Conservation (phyloP, 2,797 vertebrate genomes). For the Apodemus agrarius region DNA sequence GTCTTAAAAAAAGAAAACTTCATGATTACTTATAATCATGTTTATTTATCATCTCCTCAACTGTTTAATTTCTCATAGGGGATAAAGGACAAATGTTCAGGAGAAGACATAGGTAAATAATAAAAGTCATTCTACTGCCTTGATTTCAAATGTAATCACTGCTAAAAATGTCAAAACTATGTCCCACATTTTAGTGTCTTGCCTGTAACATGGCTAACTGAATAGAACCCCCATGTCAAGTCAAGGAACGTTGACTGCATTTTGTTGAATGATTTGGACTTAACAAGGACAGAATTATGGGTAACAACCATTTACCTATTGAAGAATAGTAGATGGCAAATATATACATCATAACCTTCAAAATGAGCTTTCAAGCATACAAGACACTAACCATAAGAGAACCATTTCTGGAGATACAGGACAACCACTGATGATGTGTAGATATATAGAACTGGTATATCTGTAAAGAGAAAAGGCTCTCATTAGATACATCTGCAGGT, state of each 20-base stretch:
- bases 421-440: too few species aligned
- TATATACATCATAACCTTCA: constrained; percentile 24
- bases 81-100: constrained; percentile 50
- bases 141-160: constrained; percentile 65
- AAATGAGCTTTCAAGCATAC: not conserved
- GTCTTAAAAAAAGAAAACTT: constrained; percentile 73
- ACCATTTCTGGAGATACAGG: not conserved
- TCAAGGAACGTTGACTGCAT: not conserved
- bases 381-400: too few species aligned
- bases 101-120: constrained; percentile 69
- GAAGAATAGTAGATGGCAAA: constrained; percentile 33
- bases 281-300: not conserved
- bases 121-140: constrained; percentile 70
- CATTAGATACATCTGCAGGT: too few species aligned
- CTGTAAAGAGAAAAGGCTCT: too few species aligned
- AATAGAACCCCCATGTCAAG: not conserved
- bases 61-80: constrained; percentile 73
- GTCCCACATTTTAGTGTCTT: constrained; percentile 11
- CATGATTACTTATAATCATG: constrained; percentile 74
- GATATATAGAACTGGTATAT: too few species aligned
- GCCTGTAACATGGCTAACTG: not conserved
- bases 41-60: constrained; percentile 76
- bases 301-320: not conserved
- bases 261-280: not conserved
- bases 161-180: constrained; percentile 70